Percentiles rank a stretch among this genome's conserved stretches.
Conservation (phyloP, 2,888 invertebrate species). For the Heliconius cydno region DNA sequence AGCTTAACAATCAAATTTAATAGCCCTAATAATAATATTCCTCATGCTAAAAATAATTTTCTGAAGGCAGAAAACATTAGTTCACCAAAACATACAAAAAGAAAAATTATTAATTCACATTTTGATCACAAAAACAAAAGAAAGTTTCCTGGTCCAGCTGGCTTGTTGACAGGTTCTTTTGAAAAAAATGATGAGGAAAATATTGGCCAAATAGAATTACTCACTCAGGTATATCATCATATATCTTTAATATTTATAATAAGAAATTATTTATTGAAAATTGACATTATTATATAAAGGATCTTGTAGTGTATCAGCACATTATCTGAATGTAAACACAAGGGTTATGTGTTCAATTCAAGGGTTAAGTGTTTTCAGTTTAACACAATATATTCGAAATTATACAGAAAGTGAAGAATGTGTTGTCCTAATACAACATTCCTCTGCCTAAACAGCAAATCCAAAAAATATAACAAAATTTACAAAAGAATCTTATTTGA, state of each 20-base stretch:
- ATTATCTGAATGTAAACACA: neutral
- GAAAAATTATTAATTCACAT: constrained; percentile 72
- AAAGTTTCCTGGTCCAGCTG: constrained; percentile 79
- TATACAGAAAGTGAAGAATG: too few species aligned
- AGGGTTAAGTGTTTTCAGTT: too few species aligned
- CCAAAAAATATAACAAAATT: neutral
- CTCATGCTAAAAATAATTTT: neutral
- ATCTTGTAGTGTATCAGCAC: neutral
- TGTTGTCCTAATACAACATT: too few species aligned
- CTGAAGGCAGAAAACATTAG: constrained; percentile 22
- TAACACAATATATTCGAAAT: too few species aligned
- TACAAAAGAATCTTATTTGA: neutral
- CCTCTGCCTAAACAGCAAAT: too few species aligned
- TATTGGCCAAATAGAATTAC: constrained; percentile 69
- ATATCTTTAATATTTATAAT: neutral
- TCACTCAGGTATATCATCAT: constrained; percentile 70
- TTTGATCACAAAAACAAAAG: constrained; percentile 74
- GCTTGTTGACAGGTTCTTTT: constrained; percentile 66
- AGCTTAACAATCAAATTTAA: neutral
- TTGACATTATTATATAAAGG: neutral
- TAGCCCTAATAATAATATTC: neutral
- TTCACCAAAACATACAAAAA: constrained; percentile 67
- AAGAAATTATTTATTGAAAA: neutral
- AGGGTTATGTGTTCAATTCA: neutral
- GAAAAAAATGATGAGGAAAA: constrained; percentile 66